These are phyloP conservation scores for Ispidina lecontei DNA, from an alignment of 2,797 vertebrate genomes.

Conservation along the genomic window DNA sequence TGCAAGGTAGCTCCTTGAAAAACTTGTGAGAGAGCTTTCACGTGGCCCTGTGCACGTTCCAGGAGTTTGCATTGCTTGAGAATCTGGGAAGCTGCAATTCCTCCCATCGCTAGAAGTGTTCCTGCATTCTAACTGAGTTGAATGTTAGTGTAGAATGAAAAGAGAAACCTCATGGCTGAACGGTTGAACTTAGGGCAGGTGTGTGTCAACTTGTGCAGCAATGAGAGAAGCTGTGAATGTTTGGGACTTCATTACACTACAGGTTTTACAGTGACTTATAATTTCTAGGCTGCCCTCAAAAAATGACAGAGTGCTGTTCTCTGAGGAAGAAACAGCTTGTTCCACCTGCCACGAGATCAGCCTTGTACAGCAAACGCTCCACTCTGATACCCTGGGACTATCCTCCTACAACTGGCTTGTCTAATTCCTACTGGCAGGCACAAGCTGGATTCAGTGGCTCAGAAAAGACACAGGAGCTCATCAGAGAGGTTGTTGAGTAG, in stretches of 20 bases:
- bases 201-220: neutral
- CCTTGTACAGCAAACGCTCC: neutral
- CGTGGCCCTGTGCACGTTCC: accelerated
- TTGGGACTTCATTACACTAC: neutral
- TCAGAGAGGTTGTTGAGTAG: neutral
- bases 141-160: neutral
- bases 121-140: neutral
- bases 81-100: neutral
- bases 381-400: neutral
- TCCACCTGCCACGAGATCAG: constrained; percentile 2
- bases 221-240: neutral
- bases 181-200: neutral
- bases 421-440: constrained; percentile 20
- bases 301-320: neutral
- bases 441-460: constrained; percentile 32
- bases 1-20: neutral
- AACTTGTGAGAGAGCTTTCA: neutral
- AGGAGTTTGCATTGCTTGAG: neutral
- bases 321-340: constrained; percentile 12
- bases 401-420: neutral
- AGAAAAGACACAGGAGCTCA: neutral
- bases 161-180: neutral
- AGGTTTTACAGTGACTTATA: neutral
- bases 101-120: neutral
- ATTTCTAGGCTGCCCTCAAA: neutral